phyloP scores from a whole-genome alignment of 2,888 invertebrate species.

The Xanthorhoe designata region DNA sequence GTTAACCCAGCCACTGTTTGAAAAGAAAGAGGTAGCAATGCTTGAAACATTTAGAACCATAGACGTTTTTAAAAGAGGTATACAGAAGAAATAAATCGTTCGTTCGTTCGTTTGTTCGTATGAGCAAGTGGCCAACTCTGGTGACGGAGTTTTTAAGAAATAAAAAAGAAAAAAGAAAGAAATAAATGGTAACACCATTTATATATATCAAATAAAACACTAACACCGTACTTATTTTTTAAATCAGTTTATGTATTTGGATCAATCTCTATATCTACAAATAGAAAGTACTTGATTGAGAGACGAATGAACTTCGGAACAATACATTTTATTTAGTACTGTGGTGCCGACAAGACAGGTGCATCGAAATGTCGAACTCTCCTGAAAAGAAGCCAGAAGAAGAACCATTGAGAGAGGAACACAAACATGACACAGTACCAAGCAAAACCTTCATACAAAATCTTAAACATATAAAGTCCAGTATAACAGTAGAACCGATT shows the following conservation, averaged over 20 bases:
- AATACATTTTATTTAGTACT: slow-evolving; percentile 46
- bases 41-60: too few species aligned
- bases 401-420: slow-evolving; percentile 59
- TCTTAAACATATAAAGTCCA: slow-evolving; percentile 80
- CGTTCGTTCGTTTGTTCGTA: too few species aligned
- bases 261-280: slow-evolving; percentile 44
- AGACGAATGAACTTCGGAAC: slow-evolving; percentile 53
- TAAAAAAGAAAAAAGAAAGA: too few species aligned
- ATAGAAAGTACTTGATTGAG: slow-evolving; percentile 47
- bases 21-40: too few species aligned
- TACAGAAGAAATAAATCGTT: too few species aligned
- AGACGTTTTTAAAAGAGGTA: too few species aligned
- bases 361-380: slow-evolving; percentile 52
- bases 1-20: too few species aligned
- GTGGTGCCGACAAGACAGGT: slow-evolving; percentile 43
- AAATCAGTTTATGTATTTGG: slow-evolving; percentile 35
- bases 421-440: slow-evolving; percentile 48
- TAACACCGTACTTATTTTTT: slow-evolving; percentile 29
- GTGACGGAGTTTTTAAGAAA: too few species aligned
- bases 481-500: slow-evolving; percentile 90
- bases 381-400: slow-evolving; percentile 58
- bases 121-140: too few species aligned
- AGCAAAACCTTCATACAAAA: slow-evolving; percentile 82
- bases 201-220: too few species aligned
- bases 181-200: too few species aligned